Evolutionary conservation across 35 echinoderm and acorn worm genomes (phyloP).

Genomic region (Heliocidaris tuberculata): DNA sequence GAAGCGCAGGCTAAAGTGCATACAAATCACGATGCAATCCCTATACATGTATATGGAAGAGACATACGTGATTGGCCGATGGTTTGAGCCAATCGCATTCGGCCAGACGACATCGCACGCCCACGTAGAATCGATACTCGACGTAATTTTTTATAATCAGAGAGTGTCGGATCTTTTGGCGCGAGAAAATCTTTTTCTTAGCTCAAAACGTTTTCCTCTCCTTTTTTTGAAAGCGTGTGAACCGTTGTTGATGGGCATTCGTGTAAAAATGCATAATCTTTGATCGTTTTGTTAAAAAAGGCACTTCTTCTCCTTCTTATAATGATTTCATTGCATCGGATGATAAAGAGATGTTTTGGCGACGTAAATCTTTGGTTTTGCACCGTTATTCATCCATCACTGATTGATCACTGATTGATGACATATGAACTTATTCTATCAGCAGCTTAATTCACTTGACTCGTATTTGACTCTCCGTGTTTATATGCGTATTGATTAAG

Average conservation of each 20-base stretch:
- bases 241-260: neutral
- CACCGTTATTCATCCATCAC: too few species aligned
- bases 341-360: neutral
- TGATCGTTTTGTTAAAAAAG: neutral
- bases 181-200: neutral
- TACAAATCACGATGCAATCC: neutral
- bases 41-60: neutral
- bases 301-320: neutral
- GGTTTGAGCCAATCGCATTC: neutral
- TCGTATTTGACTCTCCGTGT: neutral
- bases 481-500: neutral
- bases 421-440: neutral
- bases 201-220: neutral
- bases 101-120: neutral
- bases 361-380: neutral
- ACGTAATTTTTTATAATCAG: neutral
- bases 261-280: neutral
- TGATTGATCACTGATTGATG: neutral
- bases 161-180: neutral
- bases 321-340: neutral
- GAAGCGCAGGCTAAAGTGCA: neutral
- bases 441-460: neutral
- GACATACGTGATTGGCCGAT: neutral
- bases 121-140: neutral
- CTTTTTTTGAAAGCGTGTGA: neutral